Base-by-base conservation (phyloP, 2,888 invertebrate species). In the Lagria hirta region DNA sequence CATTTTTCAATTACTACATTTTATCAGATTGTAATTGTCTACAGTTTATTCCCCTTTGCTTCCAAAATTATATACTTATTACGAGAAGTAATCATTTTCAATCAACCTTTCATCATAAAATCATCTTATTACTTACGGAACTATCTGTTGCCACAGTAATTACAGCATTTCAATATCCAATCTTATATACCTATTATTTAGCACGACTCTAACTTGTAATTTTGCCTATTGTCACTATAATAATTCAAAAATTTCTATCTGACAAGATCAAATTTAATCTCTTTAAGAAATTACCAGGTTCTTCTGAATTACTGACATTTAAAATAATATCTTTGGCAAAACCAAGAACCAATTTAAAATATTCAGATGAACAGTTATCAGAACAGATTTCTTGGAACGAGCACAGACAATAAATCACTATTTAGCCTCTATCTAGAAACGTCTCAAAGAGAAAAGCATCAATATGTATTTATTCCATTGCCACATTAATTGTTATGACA, bases 21-120 rank as follows among this genome's bases (percentile, higher is more conserved):
- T 49, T 59, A 61, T 61, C 60, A 53, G 61, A 61, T 60, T 49
- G 34, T 51, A 50, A 55, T 57, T 53, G 54, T 53, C 24, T 43
- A 35, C 41, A 38, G 51, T 49, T 28, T 41, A 40, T 43, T 34
- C 38, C 26, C 42, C 51, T 35, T 15, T 20, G 38, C 29, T 46
- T 46, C 48, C 44, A 43, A 48, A 48, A 50, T n/a, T 58, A 55
- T 51, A 57, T 50, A 51, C 54, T 56, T 60, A 58, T 61, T 61
- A 61, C 60, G 59, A 53, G 53, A 33, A 41, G 57, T 58, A 60
- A 61, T 61, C 61, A 59, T 57, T 52, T 59, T 55, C 58, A 60
- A 61, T 61, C 61, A 55, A 55, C 48, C 50, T 52, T 51, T 52
- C 51, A 50, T 55, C 53, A 47, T 54, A 54, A 49, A 54, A 55